phyloP scores from a whole-genome alignment of 2,888 invertebrate genomes.

The Nesidiocoris tenuis region DNA sequence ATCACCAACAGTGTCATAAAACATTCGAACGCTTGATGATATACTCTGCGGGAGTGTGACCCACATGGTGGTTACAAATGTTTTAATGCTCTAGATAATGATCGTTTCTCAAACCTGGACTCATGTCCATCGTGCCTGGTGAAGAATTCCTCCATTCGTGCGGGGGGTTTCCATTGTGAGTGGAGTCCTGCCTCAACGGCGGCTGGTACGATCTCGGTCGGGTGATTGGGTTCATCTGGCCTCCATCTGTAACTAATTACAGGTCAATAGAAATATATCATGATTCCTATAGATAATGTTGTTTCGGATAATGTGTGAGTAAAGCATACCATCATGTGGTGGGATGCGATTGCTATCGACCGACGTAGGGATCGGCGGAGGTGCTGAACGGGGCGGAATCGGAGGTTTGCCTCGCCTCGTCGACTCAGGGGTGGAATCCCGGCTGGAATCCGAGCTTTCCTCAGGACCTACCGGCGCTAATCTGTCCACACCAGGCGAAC shows the following conservation, averaged over 20 bases:
- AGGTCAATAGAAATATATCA: too few relatives aligned
- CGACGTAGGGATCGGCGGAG: slow-evolving; percentile 59
- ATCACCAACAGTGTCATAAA: too few relatives aligned
- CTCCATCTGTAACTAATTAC: slow-evolving; percentile 29
- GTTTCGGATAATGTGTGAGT: not conserved
- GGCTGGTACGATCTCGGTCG: slow-evolving; percentile 45
- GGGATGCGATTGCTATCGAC: slow-evolving; percentile 53
- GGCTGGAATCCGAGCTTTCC: slow-evolving; percentile 56
- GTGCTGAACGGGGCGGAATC: slow-evolving; percentile 62
- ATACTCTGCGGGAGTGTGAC: too few relatives aligned
- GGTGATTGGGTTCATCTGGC: slow-evolving; percentile 1
- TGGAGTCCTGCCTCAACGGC: slow-evolving; percentile 11
- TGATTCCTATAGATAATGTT: too few relatives aligned
- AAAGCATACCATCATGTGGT: slow-evolving; percentile 53
- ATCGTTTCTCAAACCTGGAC: slow-evolving; percentile 17
- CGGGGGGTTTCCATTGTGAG: slow-evolving; percentile 45
- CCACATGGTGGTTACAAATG: too few relatives aligned
- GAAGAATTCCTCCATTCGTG: slow-evolving; percentile 46
- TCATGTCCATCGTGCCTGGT: slow-evolving; percentile 43
- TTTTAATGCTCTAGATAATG: too few relatives aligned
- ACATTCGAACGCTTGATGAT: too few relatives aligned
- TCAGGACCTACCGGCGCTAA: slow-evolving; percentile 49
- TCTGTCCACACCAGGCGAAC: slow-evolving; percentile 47
- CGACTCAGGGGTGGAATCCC: slow-evolving; percentile 57
- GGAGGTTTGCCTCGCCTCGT: slow-evolving; percentile 56